Base-by-base conservation (phyloP, 2,797 vertebrate species). In the Phoebastria nigripes region DNA sequence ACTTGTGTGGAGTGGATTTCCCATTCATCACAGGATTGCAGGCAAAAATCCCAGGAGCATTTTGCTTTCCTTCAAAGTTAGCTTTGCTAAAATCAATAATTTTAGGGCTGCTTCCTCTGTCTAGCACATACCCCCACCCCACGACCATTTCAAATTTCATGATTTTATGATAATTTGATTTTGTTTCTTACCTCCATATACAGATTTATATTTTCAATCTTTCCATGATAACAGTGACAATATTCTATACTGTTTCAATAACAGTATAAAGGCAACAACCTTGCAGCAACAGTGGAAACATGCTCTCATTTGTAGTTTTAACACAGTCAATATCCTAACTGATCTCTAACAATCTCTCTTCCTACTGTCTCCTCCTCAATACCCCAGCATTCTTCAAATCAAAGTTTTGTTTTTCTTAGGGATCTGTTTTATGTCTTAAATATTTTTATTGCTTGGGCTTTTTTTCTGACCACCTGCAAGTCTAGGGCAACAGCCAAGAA, bases 1-100 rank as follows among this genome's bases (percentile, higher is more conserved):
- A 93, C 95, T 97, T 94, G 92, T 97, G 96, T 95, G 95, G 97
- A 97, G 95, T 96, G 95, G 97, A 97, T 97, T 97, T 97, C 96
- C 97, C 96, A 97, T 97, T 97, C 97, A 97, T 97, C 97, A 97
- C 94, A 97, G 78, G 96, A 96, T 96, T 89, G 89, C 97, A 96
- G 90, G 78, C 87, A 95, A 96, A 97, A 97, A 89, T 96, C 97
- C 97, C 97, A 8, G 62, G 96, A 95, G 97, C 66, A 96, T 96
- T 97, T 95, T 95, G 84, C 95, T 92, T 96, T 94, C 92, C 91
- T 97, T 97, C 97, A 97, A 97, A 96, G 97, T 96, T 97, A 94
- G 95, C 93, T 95, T 94, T 95, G 83, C 87, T 97, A 94, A 96
- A 97, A 97, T 97, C 97, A 96, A 96, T 97, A 96, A 96, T 84